Conservation (phyloP, 2,797 vertebrate species). For the Cynopterus sphinx region DNA sequence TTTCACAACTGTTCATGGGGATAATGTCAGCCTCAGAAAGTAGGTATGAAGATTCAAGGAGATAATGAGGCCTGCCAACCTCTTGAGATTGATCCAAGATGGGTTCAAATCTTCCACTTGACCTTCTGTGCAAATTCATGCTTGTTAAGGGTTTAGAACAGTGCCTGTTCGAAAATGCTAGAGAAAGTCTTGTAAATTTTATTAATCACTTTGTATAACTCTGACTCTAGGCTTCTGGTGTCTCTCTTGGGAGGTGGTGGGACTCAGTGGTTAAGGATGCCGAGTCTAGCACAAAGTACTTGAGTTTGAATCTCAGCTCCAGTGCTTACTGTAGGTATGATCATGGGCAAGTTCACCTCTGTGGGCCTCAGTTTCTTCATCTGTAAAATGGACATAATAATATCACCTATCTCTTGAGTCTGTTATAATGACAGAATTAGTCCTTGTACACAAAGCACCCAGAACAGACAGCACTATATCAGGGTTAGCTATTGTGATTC, state of each 20-base stretch:
- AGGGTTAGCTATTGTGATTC: background rate
- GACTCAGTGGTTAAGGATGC: background rate
- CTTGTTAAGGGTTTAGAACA: background rate
- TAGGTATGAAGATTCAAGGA: background rate
- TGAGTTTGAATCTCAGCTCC: background rate
- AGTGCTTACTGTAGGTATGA: background rate
- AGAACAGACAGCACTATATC: background rate
- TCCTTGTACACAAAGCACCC: background rate
- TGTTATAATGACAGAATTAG: background rate
- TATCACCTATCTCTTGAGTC: background rate
- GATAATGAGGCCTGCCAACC: background rate
- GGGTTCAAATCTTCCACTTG: background rate
- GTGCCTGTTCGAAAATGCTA: background rate
- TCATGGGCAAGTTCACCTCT: background rate
- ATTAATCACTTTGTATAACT: background rate
- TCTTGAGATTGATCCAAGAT: background rate
- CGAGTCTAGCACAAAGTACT: background rate
- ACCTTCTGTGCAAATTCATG: background rate
- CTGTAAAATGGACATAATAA: background rate
- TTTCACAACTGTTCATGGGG: background rate
- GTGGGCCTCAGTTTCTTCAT: background rate
- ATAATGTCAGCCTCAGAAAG: background rate
- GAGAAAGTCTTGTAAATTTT: background rate
- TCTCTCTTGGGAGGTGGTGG: background rate
- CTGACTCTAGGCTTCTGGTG: background rate